Evolutionary conservation across 2,113 vertebrate genomes (phyloP).

Genomic region (Caretta caretta): DNA sequence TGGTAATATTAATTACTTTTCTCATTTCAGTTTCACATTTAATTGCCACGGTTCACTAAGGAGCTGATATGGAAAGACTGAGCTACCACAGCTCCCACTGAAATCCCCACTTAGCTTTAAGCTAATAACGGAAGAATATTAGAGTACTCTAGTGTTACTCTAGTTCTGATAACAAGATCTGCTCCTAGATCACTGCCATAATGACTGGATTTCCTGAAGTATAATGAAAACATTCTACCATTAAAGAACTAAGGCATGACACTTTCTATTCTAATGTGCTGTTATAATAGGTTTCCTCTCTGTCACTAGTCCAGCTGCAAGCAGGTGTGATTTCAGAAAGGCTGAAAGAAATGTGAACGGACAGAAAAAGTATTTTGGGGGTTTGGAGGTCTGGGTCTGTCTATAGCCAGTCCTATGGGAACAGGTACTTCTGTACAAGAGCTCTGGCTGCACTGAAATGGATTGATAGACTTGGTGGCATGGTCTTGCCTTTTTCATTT

Average conservation of each 20-base stretch:
- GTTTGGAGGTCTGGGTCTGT: background rate
- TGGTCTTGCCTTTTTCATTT: background rate
- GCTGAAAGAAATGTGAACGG: background rate
- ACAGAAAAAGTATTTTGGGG: background rate
- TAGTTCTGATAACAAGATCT: background rate
- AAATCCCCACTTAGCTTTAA: background rate
- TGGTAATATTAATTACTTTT: conserved; percentile 76
- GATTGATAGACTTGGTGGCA: background rate
- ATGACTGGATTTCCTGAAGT: background rate
- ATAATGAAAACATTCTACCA: background rate
- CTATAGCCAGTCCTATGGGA: background rate
- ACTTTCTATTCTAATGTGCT: background rate
- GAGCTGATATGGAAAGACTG: conserved; percentile 26
- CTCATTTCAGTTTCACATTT: conserved; percentile 69
- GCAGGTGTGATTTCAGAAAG: background rate
- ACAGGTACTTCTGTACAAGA: background rate
- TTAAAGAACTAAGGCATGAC: background rate
- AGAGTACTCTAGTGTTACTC: background rate
- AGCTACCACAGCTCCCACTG: background rate
- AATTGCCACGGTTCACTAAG: conserved; percentile 53
- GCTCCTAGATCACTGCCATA: background rate
- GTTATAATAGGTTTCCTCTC: background rate
- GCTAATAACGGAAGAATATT: background rate
- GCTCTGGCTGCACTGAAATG: background rate
- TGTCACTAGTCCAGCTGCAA: background rate